Percentiles rank a stretch among this genome's conserved stretches.
Evolutionary conservation across 2,797 vertebrate genomes (phyloP).

Genomic region (Argya squamiceps): DNA sequence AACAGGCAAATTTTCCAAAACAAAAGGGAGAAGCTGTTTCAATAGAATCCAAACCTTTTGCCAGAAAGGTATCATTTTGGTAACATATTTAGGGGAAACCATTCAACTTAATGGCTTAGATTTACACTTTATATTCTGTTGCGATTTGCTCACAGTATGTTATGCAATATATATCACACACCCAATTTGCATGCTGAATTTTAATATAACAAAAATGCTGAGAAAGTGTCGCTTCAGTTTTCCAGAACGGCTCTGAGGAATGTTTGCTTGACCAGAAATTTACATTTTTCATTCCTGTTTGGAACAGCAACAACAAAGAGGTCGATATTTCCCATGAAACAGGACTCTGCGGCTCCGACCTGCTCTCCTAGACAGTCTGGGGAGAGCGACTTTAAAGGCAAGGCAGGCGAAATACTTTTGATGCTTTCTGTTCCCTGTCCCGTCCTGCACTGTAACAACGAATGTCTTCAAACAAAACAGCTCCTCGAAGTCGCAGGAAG

Average conservation of each 20-base stretch:
- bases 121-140: background rate
- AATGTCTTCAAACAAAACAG: constrained; percentile 20
- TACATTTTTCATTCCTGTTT: constrained; percentile 63
- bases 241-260: constrained; percentile 55
- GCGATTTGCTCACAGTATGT: background rate
- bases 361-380: background rate
- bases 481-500: constrained; percentile 49
- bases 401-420: background rate
- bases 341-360: background rate
- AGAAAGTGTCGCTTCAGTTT: constrained; percentile 61
- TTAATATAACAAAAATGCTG: constrained; percentile 40
- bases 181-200: constrained; percentile 33
- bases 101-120: background rate
- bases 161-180: constrained; percentile 19
- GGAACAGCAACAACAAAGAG: constrained; percentile 59
- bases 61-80: constrained; percentile 36
- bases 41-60: background rate
- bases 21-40: constrained; percentile 2
- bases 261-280: constrained; percentile 64
- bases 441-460: background rate
- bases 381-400: background rate
- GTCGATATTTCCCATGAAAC: constrained; percentile 43
- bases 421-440: background rate
- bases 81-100: background rate
- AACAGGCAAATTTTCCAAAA: constrained; percentile 41